Conservation (phyloP, 2,888 invertebrate genomes). For the Cantharis nigra region DNA sequence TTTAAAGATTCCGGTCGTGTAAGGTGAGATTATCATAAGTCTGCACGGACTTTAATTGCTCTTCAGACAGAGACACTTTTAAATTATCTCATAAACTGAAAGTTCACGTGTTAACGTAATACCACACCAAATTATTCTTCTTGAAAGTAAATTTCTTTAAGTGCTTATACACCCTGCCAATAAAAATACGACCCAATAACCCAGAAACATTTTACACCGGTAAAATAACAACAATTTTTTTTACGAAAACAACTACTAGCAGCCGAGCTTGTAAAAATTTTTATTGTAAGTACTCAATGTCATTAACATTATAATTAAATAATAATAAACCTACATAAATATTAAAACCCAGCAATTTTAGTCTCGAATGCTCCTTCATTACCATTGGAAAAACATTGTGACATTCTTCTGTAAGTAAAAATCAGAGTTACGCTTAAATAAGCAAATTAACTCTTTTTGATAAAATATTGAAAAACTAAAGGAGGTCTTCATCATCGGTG, state of each 20-base stretch:
- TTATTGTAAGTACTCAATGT: background rate
- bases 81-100: background rate
- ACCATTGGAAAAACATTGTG: background rate
- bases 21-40: background rate
- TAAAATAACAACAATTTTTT: background rate
- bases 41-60: background rate
- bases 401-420: background rate
- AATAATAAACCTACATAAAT: background rate
- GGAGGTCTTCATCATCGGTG: background rate
- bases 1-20: background rate
- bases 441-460: background rate
- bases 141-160: background rate
- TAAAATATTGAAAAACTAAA: background rate
- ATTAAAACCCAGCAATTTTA: background rate
- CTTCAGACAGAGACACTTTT: background rate
- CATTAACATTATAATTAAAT: background rate
- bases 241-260: background rate
- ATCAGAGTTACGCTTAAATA: background rate
- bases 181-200: background rate
- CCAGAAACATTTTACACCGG: background rate
- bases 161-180: background rate
- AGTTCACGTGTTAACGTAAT: conserved; percentile 1
- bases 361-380: background rate
- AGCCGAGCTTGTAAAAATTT: background rate
- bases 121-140: background rate